Base-by-base conservation (phyloP, 2,888 invertebrate species). In the Drosophila diplacantha region DNA sequence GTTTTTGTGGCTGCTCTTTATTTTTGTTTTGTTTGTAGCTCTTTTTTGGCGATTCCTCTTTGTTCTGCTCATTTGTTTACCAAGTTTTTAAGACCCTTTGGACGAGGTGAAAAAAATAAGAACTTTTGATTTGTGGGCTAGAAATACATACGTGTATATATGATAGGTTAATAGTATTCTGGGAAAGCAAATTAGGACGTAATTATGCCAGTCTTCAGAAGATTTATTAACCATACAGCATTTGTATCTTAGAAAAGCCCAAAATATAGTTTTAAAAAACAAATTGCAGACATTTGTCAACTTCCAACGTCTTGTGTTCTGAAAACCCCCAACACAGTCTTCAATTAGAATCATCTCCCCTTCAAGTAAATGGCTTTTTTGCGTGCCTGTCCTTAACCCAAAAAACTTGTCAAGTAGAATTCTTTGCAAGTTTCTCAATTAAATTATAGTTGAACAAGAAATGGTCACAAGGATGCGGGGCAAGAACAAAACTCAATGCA, bases 51-150 rank as follows among this genome's bases (percentile, higher is more conserved):
- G 53, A 56, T 71, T 84, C 74, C 75, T 29, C 69, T 76, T 78
- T 78, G 72, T 38, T 31, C 43, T n/a, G 41, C 59, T 63, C 37
- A 80, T 78, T 78, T 78, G 84, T 84, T 78, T 78, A 78, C 77
- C 49, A 82, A 81, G 58, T 76, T 68, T 71, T 56, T 54, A 39
- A 34, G 50, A 43, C 63, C 63, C 68, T 68, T 68, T 57, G 34
- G 34, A 16, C 39, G n/a, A 44, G 46, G 44, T 66, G 46, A 18
- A 49, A 39, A 54, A n/a, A 34, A 55, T 20, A 34, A 60, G 53
- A 61, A 62, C 67, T 46, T 50, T 56, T 54, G 44, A 66, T 53
- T 38, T 44, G 44, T n/a, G 32, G 22, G 16, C 52, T 1, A 44
- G 32, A 44, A 32, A 39, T 29, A 26, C 9, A 9, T 3, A 26